Percentiles rank a stretch among this genome's conserved stretches.
Conservation (phyloP, 1,140 invertebrate species). For the Euura lappo region DNA sequence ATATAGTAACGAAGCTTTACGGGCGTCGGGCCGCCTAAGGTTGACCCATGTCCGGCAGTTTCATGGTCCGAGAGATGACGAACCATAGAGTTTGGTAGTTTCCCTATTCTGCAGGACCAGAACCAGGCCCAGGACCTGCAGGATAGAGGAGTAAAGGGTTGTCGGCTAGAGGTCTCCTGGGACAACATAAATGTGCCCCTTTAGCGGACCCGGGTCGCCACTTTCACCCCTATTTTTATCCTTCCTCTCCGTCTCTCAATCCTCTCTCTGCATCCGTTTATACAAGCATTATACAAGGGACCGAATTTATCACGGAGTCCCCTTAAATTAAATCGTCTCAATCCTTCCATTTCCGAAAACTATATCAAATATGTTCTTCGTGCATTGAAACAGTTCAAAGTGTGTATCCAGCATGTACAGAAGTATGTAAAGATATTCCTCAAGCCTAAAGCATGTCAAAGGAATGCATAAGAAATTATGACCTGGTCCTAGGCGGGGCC, state of each 20-base stretch:
- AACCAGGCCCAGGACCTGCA: not conserved
- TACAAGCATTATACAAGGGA: too few relatives aligned
- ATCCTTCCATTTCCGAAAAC: not conserved
- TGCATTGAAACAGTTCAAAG: too few relatives aligned
- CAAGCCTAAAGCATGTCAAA: too few relatives aligned
- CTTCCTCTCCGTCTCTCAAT: not conserved
- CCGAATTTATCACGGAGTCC: not conserved
- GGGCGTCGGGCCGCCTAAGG: conserved; percentile 29
- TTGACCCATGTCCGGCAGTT: conserved; percentile 30
- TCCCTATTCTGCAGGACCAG: not conserved
- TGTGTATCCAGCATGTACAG: too few relatives aligned
- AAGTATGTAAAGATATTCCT: too few relatives aligned
- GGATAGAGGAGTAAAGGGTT: not conserved
- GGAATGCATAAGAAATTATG: too few relatives aligned
- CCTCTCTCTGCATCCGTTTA: too few relatives aligned
- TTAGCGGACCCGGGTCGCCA: conserved; percentile 36
- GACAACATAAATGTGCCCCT: conserved; percentile 52
- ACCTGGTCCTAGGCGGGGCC: too few relatives aligned
- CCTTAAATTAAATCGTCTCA: not conserved
- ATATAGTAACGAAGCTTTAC: conserved; percentile 30
- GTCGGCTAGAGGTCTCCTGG: conserved; percentile 44
- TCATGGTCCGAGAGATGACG: conserved; percentile 9
- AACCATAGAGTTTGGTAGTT: not conserved
- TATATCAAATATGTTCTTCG: too few relatives aligned
- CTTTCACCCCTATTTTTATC: not conserved